Evolutionary conservation across 1,140 invertebrate genomes (phyloP), one percentile per base, ranked within the genome.

Genomic region (Neodiprion lecontei): DNA sequence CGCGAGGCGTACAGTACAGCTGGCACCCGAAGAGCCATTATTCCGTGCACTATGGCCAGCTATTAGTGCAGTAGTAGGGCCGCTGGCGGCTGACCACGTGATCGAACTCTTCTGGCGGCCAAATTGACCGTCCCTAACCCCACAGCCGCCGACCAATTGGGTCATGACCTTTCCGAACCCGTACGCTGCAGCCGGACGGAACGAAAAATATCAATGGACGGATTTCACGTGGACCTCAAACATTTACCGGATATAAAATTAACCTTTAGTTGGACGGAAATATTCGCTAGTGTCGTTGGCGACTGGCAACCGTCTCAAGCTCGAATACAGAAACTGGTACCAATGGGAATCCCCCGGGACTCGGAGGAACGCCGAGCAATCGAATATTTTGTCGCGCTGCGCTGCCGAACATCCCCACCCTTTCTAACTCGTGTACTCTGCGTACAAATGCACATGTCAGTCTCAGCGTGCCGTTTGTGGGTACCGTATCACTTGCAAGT

Each of bases 21-120:
- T 61, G n/a, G 28, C n/a, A 17, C 53, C 53, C 53, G n/a, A 61
- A 61, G 53, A 61, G 53, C 53, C 53, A 61, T 61, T 61, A 61
- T 61, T 61, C n/a, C 53, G 53, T 61, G n/a, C 53, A 61, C 53
- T 61, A 61, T 61, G 53, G 53, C 53, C 53, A 17, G 53, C 53
- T 61, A 61, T 61, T 61, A 61, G 53, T 61, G 11, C 53, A 61
- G 53, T 61, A 61, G 53, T 61, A 8, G 53, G 53, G n/a, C 53
- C 53, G 53, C n/a, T 17, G 53, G 53, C n/a, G 53, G n/a, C 53
- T 17, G 53, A 61, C 53, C 53, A 61, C 53, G 53, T 61, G 53
- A 61, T 61, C 53, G n/a, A 61, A 61, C 53, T 61, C 53, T 61
- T 17, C 53, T 61, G 53, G 5, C n/a, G 53, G 53, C 11, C n/a